Percentiles rank a stretch among this genome's conserved stretches.
Evolutionary conservation across 37 sponge, comb jelly and placozoan species (phyloP).

Genomic region (Ianthella basta): DNA sequence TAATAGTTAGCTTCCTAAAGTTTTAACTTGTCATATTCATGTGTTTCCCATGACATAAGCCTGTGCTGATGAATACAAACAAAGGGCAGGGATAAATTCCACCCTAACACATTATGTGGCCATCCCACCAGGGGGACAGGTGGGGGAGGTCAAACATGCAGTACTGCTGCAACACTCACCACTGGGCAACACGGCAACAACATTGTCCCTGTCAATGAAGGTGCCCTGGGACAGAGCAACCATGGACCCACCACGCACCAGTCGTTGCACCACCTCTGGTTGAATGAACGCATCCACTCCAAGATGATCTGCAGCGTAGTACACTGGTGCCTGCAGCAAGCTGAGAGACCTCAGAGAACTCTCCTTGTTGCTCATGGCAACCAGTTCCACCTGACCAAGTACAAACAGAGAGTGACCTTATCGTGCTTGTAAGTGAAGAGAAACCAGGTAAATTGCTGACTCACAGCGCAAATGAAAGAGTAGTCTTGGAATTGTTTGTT

Average conservation of each 20-base stretch:
- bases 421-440: not conserved
- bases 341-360: slow-evolving; percentile 4
- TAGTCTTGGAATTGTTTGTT: not conserved
- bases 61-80: no score
- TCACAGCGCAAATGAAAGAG: not conserved
- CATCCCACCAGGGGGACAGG: no score
- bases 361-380: slow-evolving; percentile 9
- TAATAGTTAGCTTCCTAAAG: no score
- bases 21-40: no score
- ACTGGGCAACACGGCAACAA: slow-evolving; percentile 48
- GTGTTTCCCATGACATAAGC: no score
- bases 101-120: no score
- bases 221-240: slow-evolving; percentile 45
- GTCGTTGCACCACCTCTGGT: slow-evolving; percentile 30
- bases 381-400: slow-evolving; percentile 51
- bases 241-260: not conserved
- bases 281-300: slow-evolving; percentile 43
- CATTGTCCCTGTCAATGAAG: slow-evolving; percentile 60
- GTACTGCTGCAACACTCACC: no score
- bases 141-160: no score
- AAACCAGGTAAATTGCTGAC: not conserved
- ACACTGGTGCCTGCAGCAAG: slow-evolving; percentile 9
- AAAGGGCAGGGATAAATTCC: no score
- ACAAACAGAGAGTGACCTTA: not conserved
- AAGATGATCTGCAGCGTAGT: slow-evolving; percentile 42